Evolutionary conservation across 2,797 vertebrate species (phyloP).

Genomic region (Glossophaga mutica): DNA sequence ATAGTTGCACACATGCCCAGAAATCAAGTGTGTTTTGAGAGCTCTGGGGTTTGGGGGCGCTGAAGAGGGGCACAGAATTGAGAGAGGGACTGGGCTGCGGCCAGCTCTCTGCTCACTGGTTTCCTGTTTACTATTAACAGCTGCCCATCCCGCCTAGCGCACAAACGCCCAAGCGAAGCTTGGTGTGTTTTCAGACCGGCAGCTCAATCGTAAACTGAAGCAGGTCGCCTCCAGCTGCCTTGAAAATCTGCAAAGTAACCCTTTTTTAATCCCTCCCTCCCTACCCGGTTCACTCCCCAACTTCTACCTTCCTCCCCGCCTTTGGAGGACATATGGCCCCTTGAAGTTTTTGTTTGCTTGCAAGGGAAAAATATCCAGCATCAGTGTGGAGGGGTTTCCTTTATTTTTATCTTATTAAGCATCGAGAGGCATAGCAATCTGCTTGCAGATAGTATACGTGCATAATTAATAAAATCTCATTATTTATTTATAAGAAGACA

Average conservation of each 20-base stretch:
- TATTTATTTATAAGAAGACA: constrained; percentile 78
- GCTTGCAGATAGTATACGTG: constrained; percentile 69
- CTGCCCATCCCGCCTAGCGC: constrained; percentile 63
- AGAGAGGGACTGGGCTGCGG: constrained; percentile 59
- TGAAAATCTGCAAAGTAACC: constrained; percentile 37
- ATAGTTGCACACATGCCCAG: constrained; percentile 6
- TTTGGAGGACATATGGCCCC: constrained; percentile 44
- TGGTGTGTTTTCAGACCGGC: constrained; percentile 58
- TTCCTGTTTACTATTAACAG: constrained; percentile 78
- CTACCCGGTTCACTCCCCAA: background rate
- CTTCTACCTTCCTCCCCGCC: constrained; percentile 29
- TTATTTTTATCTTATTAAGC: constrained; percentile 57
- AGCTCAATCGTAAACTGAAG: constrained; percentile 50
- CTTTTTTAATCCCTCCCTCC: constrained; percentile 11
- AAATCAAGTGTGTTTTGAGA: constrained; percentile 44
- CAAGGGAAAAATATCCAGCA: background rate
- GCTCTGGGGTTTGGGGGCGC: constrained; percentile 35
- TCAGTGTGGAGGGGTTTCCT: constrained; percentile 44
- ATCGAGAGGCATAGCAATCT: constrained; percentile 66
- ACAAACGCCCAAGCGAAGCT: constrained; percentile 57
- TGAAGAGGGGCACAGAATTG: constrained; percentile 34
- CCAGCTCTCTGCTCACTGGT: constrained; percentile 62
- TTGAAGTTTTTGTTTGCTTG: constrained; percentile 69
- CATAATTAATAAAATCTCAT: constrained; percentile 80
- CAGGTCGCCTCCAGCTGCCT: constrained; percentile 22